Base-by-base conservation (phyloP, 2,888 invertebrate species). In the Maniola hyperantus region DNA sequence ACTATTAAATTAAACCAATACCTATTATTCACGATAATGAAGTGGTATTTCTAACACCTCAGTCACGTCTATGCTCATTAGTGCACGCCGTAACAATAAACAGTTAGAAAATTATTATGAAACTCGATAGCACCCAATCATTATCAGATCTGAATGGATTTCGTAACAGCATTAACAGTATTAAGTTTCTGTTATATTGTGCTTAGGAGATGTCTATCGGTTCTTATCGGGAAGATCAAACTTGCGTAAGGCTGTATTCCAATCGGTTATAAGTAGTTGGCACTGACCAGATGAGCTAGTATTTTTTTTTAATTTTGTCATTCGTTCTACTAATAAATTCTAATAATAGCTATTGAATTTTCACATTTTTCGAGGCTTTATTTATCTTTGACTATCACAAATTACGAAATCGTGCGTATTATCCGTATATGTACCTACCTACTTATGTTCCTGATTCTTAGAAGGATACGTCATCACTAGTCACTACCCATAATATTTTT, bases 201-300 rank as follows among this genome's bases (percentile, higher is more conserved):
- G 57, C 70, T 59, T 64, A 44, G 61, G 60, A 69, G 67, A 71
- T 70, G 64, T 59, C 55, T 69, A 71, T 69, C 70, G 51, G 67
- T 10, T 65, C 48, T 44, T 67, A 70, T 67, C 67, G 48, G 42
- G 15, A 58, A n/a, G 67, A 67, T 69, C 65, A 57, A 46, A 33
- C 39, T 48, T 48, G 36, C 57, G 64, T 55, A 39, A 55, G 39
- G 11, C 55, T 6, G 18, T 36, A 2, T 18, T 18, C 55, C 39
- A 18, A 53, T 33, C 6, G 6, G 34, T 13, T 6, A 11, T 39
- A 11, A 2, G 4, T 7, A 51, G 0, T 18, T 11, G 34, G 53
- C 53, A 1, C 8, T 7, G 18, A 18, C 2, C 48, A 48, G 48
- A 18, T n/a, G 0, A 7, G 15, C 18, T 18, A 18, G 48, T 15